These are phyloP conservation scores for Platypus cylindrus DNA, from an alignment of 2,888 invertebrate genomes.

Conservation along the genomic window DNA sequence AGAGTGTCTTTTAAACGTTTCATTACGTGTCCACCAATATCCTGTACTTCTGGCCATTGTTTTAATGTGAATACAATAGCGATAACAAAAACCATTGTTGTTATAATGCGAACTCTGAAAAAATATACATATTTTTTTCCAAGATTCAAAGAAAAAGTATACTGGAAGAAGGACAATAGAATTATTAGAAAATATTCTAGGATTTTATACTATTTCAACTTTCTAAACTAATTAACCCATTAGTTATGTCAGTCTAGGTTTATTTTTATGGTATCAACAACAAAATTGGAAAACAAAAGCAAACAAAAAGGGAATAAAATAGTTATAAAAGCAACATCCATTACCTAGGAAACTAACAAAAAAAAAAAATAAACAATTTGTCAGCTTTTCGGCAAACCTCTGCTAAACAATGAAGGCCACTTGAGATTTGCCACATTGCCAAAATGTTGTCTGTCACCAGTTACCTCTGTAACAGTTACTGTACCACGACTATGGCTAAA, in stretches of 20 bases:
- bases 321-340: too few relatives aligned
- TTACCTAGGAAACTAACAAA: too few relatives aligned
- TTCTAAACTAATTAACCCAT: too few relatives aligned
- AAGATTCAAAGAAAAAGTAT: too few relatives aligned
- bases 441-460: conserved; percentile 21
- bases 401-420: conserved; percentile 23
- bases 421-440: conserved; percentile 19
- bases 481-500: conserved; percentile 30
- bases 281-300: background rate
- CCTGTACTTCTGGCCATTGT: conserved; percentile 82
- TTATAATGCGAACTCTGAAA: conserved; percentile 73
- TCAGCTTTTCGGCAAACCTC: conserved; percentile 12
- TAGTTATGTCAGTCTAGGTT: conserved; percentile 26
- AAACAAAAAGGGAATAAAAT: conserved; percentile 2
- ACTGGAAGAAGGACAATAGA: too few relatives aligned
- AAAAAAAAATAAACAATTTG: too few relatives aligned
- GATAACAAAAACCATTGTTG: conserved; percentile 70
- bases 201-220: too few relatives aligned
- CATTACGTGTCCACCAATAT: conserved; percentile 67
- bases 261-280: conserved; percentile 10
- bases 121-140: too few relatives aligned
- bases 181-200: too few relatives aligned
- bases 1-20: conserved; percentile 67
- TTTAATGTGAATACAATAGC: conserved; percentile 72
- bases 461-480: conserved; percentile 31